phyloP scores from a whole-genome alignment of 1,140 invertebrate species.

The Kradibia gibbosae region DNA sequence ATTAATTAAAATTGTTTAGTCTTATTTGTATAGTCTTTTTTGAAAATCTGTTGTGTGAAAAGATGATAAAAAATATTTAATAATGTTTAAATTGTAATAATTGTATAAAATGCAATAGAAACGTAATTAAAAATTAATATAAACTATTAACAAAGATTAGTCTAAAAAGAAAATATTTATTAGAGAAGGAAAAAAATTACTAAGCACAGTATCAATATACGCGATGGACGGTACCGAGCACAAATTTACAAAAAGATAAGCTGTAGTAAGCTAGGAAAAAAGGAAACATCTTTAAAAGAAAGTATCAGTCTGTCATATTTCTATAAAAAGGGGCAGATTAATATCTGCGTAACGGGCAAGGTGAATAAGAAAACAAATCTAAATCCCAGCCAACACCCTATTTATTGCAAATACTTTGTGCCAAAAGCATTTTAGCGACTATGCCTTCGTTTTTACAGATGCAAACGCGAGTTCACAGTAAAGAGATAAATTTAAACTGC shows the following conservation, averaged over 20 bases:
- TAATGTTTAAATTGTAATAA: background rate
- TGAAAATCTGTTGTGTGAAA: no score
- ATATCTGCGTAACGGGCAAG: background rate
- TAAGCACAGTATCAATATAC: background rate
- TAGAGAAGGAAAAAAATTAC: background rate
- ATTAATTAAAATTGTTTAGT: no score
- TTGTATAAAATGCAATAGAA: background rate
- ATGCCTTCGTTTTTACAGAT: no score
- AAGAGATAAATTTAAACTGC: conserved; percentile 5
- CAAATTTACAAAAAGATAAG: background rate
- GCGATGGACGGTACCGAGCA: background rate
- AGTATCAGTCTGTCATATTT: background rate
- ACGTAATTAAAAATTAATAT: background rate
- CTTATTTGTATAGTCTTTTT: no score
- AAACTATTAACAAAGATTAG: background rate
- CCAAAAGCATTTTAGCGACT: no score
- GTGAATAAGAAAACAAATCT: background rate
- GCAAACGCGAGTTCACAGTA: background rate
- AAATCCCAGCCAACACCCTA: background rate
- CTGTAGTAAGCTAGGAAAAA: background rate
- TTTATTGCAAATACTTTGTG: background rate
- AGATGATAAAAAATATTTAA: background rate
- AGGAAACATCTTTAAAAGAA: background rate
- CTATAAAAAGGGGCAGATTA: conserved; percentile 8
- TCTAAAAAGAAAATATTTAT: background rate